Conservation (phyloP, 2,888 invertebrate genomes). For the Aethes cnicana region DNA sequence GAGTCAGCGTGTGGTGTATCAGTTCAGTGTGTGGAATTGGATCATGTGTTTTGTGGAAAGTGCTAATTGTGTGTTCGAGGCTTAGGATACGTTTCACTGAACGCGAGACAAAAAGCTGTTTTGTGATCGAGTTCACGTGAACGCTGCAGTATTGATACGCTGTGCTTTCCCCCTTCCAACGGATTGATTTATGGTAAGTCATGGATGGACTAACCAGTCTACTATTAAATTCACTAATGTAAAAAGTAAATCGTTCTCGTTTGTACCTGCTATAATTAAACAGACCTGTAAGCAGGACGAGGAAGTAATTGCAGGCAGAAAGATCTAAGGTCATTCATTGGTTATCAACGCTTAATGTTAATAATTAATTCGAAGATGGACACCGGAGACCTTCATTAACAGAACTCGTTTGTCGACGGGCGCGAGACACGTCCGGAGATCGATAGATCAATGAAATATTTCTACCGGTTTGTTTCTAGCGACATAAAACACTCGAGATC, state of each 20-base stretch:
- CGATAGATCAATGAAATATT: constrained; percentile 27
- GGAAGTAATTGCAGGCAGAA: constrained; percentile 19
- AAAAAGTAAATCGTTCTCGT: background rate
- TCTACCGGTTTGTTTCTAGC: constrained; percentile 20
- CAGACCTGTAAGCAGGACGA: background rate
- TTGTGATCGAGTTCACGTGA: constrained; percentile 69
- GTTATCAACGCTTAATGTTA: constrained; percentile 16
- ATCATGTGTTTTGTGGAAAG: constrained; percentile 72
- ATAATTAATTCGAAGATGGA: constrained; percentile 14
- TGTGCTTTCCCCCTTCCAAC: constrained; percentile 63
- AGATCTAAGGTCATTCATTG: constrained; percentile 20
- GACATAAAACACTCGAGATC: constrained; percentile 38
- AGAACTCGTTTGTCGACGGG: constrained; percentile 21
- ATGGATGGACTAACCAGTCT: constrained; percentile 34
- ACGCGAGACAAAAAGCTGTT: constrained; percentile 67
- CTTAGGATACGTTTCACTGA: constrained; percentile 66
- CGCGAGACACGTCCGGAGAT: constrained; percentile 8
- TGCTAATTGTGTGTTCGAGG: constrained; percentile 64
- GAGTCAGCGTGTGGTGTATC: constrained; percentile 65
- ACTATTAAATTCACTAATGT: constrained; percentile 9
- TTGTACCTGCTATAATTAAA: constrained; percentile 1
- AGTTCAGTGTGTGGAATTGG: constrained; percentile 64
- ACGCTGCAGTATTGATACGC: constrained; percentile 65
- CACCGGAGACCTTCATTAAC: constrained; percentile 20
- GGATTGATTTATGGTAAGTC: constrained; percentile 69